A percentile compares a stretch with the other conserved stretches of the same genome.
Evolutionary conservation across 2,888 invertebrate species (phyloP).

Genomic region (Pollenia griseotomentosa): DNA sequence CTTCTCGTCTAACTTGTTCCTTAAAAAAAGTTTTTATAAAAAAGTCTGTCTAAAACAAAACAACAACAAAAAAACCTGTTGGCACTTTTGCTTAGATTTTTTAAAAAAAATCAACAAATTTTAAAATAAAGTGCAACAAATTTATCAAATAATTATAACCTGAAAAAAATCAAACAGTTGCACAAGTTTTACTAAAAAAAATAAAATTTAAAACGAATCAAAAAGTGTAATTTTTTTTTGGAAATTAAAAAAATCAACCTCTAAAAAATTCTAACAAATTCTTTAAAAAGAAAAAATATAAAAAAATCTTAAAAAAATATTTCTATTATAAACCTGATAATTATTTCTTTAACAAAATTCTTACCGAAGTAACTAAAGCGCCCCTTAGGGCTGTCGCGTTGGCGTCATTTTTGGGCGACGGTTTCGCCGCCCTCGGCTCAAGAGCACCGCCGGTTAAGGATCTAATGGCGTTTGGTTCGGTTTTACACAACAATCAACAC

Average conservation of each 20-base stretch:
- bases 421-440: conserved; percentile 84
- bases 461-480: conserved; percentile 85
- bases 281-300: background rate
- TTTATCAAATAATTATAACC: background rate
- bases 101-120: conserved; percentile 21
- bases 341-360: conserved; percentile 82
- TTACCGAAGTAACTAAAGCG: conserved; percentile 85
- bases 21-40: conserved; percentile 37
- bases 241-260: no score
- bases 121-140: conserved; percentile 1
- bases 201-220: no score
- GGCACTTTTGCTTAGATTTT: conserved; percentile 51
- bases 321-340: conserved; percentile 44
- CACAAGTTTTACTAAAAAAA: no score
- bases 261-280: background rate
- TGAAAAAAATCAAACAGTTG: no score
- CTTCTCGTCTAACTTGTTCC: conserved; percentile 56
- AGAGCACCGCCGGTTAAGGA: conserved; percentile 84
- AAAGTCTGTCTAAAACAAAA: conserved; percentile 9
- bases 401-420: conserved; percentile 85
- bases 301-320: conserved; percentile 1
- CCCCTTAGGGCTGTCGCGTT: conserved; percentile 85
- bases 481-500: conserved; percentile 84
- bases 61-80: conserved; percentile 62
- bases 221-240: no score